Evolutionary conservation across 2,888 invertebrate species (phyloP), one percentile per base, ranked within the genome.

Genomic region (Troglohyphantes excavatus): DNA sequence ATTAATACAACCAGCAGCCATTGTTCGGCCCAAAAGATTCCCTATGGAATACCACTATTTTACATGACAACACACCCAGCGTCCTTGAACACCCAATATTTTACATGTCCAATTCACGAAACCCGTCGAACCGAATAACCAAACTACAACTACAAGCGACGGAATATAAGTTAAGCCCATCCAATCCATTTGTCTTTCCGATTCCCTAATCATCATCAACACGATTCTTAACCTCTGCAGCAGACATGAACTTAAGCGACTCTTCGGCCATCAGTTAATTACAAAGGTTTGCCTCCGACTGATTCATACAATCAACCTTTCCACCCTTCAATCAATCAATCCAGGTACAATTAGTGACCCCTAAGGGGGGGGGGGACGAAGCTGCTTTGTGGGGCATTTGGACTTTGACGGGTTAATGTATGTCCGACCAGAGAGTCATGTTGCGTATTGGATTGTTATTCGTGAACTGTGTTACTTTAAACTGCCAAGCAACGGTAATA

Each of bases 361-460:
- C 26, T n/a, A n/a, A 39, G 3, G 17, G 43, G 72, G 46, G 72
- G 5, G 46, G 23, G 13, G 39, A 39, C 21, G 7, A 68, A 33
- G 21, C 53, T 13, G 53, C 39, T 19, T 72, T 43, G 13, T 17
- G 53, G 43, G 19, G 17, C 27, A 53, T 17, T 5, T 46, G 23
- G n/a, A 21, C 70, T 46, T n/a, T 72, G 72, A 72, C 72, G 46
- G 26, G 72, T 46, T 72, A 72, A 72, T 72, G 43, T 46, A 46
- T 27, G 21, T 72, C 46, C 27, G 17, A 23, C 46, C 23, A n/a
- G 46, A 27, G 72, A 72, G 21, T 72, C 26, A 17, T 26, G 72
- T 53, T 72, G 46, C 23, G 13, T n/a, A 17, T 13, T 0, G 53
- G 53, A n/a, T n/a, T 53, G 53, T 53, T 53, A 13, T 17, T n/a